phyloP scores from a whole-genome alignment of 2,888 invertebrate genomes.

The Cotesia congregata region DNA sequence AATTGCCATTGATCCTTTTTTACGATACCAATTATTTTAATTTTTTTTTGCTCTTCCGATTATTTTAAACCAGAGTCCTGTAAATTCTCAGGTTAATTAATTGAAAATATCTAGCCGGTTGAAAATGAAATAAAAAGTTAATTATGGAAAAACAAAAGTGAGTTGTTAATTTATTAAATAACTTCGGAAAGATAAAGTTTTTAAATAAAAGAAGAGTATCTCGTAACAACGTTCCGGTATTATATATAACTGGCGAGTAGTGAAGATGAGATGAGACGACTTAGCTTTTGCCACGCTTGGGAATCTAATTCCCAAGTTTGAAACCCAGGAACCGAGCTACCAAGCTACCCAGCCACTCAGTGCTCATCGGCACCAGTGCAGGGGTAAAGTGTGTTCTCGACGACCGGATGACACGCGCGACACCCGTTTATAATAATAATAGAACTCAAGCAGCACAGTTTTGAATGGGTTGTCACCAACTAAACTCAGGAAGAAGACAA shows the following conservation, averaged over 20 bases:
- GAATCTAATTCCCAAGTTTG: constrained; percentile 63
- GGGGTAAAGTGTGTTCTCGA: constrained; percentile 34
- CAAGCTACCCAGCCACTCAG: constrained; percentile 28
- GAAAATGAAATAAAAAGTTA: neutral
- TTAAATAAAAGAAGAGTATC: neutral
- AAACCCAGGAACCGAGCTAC: constrained; percentile 35
- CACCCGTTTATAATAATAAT: constrained; percentile 50
- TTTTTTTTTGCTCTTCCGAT: neutral
- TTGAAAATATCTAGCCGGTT: neutral
- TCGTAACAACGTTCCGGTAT: neutral
- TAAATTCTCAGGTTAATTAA: neutral
- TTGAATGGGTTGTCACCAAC: constrained; percentile 42
- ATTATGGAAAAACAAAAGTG: neutral
- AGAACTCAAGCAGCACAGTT: constrained; percentile 43
- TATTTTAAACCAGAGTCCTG: neutral
- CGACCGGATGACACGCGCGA: constrained; percentile 47
- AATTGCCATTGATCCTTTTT: constrained; percentile 16
- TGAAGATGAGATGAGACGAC: constrained; percentile 23
- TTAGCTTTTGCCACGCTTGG: constrained; percentile 48
- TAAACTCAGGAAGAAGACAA: constrained; percentile 26
- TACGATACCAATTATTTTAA: neutral
- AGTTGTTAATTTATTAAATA: neutral
- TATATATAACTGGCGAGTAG: neutral
- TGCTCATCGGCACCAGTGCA: constrained; percentile 37
- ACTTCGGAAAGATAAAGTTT: constrained; percentile 5